A percentile compares a stretch with the other conserved stretches of the same genome.
phyloP scores from a whole-genome alignment of 2,113 vertebrate species.

The Engystomops pustulosus region DNA sequence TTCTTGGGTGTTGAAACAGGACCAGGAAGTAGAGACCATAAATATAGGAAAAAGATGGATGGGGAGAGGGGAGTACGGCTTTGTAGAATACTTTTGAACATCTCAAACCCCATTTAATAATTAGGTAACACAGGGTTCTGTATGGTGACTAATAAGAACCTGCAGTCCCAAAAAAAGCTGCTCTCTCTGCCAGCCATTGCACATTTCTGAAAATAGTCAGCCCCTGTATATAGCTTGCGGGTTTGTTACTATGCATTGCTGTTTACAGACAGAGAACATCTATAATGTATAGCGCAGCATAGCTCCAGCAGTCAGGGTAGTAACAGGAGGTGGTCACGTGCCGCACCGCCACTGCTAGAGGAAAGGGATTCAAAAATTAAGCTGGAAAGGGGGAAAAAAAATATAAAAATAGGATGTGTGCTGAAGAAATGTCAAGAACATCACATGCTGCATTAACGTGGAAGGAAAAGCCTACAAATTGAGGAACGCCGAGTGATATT shows the following conservation, averaged over 20 bases:
- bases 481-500: not conserved
- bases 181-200: no score
- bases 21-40: no score
- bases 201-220: not conserved
- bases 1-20: no score
- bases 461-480: constrained; percentile 11
- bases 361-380: not conserved
- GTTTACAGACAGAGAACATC: not conserved
- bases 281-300: not conserved
- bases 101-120: no score
- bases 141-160: not conserved
- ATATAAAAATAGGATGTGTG: not conserved
- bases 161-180: not conserved
- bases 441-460: constrained; percentile 25
- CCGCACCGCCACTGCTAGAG: not conserved
- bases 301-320: not conserved
- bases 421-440: constrained; percentile 5
- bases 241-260: not conserved
- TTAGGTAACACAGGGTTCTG: no score
- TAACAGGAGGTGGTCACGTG: not conserved
- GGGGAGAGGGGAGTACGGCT: no score
- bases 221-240: not conserved
- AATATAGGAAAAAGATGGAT: no score
- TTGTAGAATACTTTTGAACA: no score
- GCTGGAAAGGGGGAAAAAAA: not conserved